Evolutionary conservation across 2,113 vertebrate species (phyloP), one percentile per base, ranked within the genome.

Genomic region (Haemorhous mexicanus): DNA sequence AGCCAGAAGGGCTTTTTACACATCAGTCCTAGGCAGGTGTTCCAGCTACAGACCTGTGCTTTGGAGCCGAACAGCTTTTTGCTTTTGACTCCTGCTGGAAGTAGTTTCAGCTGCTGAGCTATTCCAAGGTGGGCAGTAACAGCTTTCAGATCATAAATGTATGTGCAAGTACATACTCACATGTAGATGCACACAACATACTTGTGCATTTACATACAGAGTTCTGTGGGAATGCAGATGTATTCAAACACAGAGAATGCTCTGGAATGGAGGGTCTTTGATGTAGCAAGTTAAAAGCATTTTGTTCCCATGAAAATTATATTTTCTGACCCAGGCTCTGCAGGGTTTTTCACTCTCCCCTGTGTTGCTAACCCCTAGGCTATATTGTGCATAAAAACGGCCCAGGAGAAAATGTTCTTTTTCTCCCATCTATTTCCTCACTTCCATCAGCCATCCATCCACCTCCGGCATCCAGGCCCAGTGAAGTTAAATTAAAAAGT

Each of bases 401-500:
- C 43, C 52, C 61, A 84, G 26, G 24, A 93, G 55, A 83, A 96
- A 64, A 83, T 4, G 10, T 18, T 89, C 50, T 68, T 87, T 89
- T 84, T 77, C 47, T 75, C 35, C 63, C 77, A 75, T 46, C 32
- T 89, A 59, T 73, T 91, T 69, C 94, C 85, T 95, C 43, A 16
- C 68, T 84, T 69, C 70, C 68, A 47, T 50, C 66, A 88, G 75
- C 50, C 55, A 80, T 0, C 72, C 72, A 67, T 20, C 52, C 52
- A 75, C 50, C 75, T 91, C 78, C 1, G 1, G 35, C 43, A 52
- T 63, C 83, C 73, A 90, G 56, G 79, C 43, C 47, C 50, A 72
- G 68, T 6, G 83, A 94, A 94, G 47, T 81, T 81, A 93, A 93
- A 93, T 70, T 72, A 73, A 90, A 94, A 91, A 75, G 61, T 47